Base-by-base conservation (phyloP, 2,888 invertebrate species). In the Leptopilina myrica region DNA sequence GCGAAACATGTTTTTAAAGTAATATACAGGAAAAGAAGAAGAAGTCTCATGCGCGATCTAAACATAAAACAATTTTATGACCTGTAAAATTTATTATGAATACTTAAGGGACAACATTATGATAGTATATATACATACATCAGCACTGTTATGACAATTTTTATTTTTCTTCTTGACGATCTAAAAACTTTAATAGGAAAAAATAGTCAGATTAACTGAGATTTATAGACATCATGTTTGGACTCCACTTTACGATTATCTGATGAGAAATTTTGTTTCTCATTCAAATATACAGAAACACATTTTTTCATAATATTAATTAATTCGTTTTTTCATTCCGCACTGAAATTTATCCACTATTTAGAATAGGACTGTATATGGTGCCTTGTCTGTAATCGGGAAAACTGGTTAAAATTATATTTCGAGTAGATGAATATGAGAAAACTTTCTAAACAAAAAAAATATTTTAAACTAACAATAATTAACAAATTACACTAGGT, bases 61-160 rank as follows among this genome's bases (percentile, higher is more conserved):
- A 62, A 15, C 62, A 62, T 62, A 62, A 62, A 62, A 62, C 9
- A 62, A 62, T 62, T 62, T 62, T 62, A 62, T 20, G 62, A 20
- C 20, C 15, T 20, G 15, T 15, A 62, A 62, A 62, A 20, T 15
- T 15, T 49, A 49, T 15, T 59, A 62, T 15, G 62, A 62, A 62
- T 62, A 62, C 62, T 62, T 15, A 9, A 5, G 9, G 62, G n/a
- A 20, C n/a, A 62, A 62, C 20, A 62, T 62, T n/a, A 15, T 62
- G 9, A 9, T 15, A 15, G 15, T 20, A 15, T 15, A n/a, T 62
- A 62, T 7, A 59, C 15, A 7, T 59, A 43, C 43, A 43, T 43
- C 43, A 62, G 8, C 62, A 62, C 20, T 20, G n/a, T 20, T 15
- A n/a, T 20, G 15, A 62, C 8, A 62, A 20, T 20, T 62, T n/a